Evolutionary conservation across 2,888 invertebrate genomes (phyloP), one percentile per base, ranked within the genome.

Genomic region (Digitonthophagus gazella): DNA sequence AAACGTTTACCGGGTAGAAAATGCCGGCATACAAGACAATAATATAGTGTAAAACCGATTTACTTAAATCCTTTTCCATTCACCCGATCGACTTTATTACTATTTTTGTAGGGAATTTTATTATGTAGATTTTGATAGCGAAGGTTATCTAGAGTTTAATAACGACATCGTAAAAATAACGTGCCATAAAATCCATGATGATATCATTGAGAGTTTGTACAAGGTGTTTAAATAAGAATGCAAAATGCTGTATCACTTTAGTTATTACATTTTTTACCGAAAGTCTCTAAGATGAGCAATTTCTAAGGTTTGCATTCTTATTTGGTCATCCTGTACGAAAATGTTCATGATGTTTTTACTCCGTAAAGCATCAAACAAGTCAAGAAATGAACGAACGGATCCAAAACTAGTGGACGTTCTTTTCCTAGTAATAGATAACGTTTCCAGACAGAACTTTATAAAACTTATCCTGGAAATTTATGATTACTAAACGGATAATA

Each of bases 381-480:
- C 90, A 67, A 80, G 85, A 73, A 81, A 86, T 73, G 79, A 85
- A 76, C 71, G 78, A 72, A 19, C 5, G 2, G 61, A 58, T 15
- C 15, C n/a, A 2, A 67, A 67, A 58, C 83, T 83, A 56, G 81
- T 90, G 15, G 91, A 90, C 78, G 88, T 96, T 0, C 81, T 95
- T 20, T 84, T 95, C 78, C 80, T 96, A 15, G 95, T 95, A 56
- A 90, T 96, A 75, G 95, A 96, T 78, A 92, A 93, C 57, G 90
- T 95, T 75, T 95, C 95, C 0, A 82, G 93, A 69, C 83, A 92
- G 55, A 93, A 95, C 78, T 86, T 93, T 66, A 85, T 88, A 15
- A 86, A 93, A 65, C 89, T 91, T 4, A 89, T 95, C 88, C 90
- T 91, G 0, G 85, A 87, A 76, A 93, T 93, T 0, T 84, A 86